These are phyloP conservation scores for Propsilocerus akamusi DNA, from an alignment of 1,140 invertebrate species.

Conservation along the genomic window DNA sequence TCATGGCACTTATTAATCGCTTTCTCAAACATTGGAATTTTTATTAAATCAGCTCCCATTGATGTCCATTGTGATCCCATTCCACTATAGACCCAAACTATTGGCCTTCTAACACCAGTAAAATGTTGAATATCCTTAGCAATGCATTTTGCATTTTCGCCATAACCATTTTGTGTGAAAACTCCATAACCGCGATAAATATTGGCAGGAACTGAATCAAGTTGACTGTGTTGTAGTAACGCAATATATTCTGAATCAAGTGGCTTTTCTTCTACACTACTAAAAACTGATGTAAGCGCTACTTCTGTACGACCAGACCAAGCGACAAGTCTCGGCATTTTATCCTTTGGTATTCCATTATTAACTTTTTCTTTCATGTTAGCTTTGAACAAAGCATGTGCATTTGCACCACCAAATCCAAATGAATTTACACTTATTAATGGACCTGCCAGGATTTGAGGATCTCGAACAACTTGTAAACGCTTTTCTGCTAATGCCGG, in stretches of 20 bases:
- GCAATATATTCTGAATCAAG: constrained; percentile 18
- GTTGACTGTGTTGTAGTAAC: constrained; percentile 19
- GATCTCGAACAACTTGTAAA: constrained; percentile 47
- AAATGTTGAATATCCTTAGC: constrained; percentile 33
- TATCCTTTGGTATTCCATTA: constrained; percentile 25
- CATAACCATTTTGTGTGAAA: constrained; percentile 11
- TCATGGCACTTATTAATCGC: constrained; percentile 43
- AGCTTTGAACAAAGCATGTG: constrained; percentile 43
- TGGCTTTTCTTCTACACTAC: constrained; percentile 24
- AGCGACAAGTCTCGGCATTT: constrained; percentile 39
- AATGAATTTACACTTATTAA: constrained; percentile 59
- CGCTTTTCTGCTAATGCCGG: constrained; percentile 45
- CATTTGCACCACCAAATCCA: constrained; percentile 57
- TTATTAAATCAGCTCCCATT: constrained; percentile 35
- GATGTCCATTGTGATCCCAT: constrained; percentile 62
- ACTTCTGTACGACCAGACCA: constrained; percentile 43
- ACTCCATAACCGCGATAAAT: constrained; percentile 16
- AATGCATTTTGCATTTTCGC: constrained; percentile 18
- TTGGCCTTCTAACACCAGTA: constrained; percentile 26
- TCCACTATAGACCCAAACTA: constrained; percentile 62
- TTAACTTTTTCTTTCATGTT: constrained; percentile 31
- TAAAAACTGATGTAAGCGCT: constrained; percentile 34
- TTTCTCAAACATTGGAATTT: constrained; percentile 35
- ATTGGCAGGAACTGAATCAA: constrained; percentile 14
- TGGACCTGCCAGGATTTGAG: constrained; percentile 37